Conservation (phyloP, 2,797 vertebrate species). For the Dendrocincla fuliginosa region DNA sequence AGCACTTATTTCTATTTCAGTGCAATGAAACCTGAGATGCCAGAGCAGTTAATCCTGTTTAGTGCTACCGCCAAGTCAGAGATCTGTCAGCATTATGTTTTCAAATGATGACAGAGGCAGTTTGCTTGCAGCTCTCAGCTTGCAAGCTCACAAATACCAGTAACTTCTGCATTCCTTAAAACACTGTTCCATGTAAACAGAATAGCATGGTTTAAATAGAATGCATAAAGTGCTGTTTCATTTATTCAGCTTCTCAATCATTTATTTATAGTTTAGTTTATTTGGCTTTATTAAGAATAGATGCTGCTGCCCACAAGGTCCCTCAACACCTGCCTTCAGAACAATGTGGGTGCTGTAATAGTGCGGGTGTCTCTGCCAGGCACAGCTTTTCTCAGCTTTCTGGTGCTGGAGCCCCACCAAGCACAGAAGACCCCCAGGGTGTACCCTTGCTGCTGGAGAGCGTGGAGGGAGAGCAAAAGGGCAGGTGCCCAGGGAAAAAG, state of each 20-base stretch:
- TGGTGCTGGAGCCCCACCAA: background rate
- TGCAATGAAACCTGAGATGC: conserved; percentile 42
- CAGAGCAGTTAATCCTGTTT: conserved; percentile 35
- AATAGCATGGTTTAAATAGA: background rate
- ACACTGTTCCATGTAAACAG: background rate
- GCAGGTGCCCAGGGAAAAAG: background rate
- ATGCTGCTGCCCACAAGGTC: background rate
- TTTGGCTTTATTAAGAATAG: background rate
- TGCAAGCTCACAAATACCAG: background rate
- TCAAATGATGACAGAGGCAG: conserved; percentile 5
- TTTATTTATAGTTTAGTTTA: background rate
- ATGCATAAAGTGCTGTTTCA: background rate
- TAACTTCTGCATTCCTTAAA: background rate
- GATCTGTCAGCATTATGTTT: conserved; percentile 25
- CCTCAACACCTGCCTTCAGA: background rate
- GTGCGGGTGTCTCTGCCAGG: background rate
- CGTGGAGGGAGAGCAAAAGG: rapidly evolving
- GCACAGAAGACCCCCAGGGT: background rate
- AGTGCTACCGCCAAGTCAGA: background rate
- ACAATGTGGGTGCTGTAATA: rapidly evolving
- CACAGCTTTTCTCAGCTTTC: background rate
- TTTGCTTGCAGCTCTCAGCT: background rate
- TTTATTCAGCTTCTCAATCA: background rate
- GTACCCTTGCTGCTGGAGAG: background rate
- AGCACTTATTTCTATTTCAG: conserved; percentile 23